These are phyloP conservation scores for Otocyon megalotis DNA, from an alignment of 2,113 vertebrate species.

Conservation along the genomic window DNA sequence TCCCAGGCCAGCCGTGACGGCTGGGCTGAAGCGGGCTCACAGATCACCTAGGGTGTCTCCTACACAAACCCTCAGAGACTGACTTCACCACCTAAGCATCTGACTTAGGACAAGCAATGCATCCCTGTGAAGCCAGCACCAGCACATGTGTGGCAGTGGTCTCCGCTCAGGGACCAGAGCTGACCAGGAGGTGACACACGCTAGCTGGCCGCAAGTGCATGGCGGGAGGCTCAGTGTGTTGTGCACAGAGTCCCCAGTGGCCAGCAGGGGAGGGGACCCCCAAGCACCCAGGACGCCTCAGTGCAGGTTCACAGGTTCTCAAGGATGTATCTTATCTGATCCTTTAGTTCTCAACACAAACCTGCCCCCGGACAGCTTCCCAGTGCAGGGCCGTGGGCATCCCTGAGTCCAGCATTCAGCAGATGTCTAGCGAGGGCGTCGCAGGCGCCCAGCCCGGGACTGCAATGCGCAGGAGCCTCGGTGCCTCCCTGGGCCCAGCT, in stretches of 20 bases:
- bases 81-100: not conserved
- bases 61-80: not conserved
- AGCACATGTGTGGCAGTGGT: not conserved
- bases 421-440: rapidly evolving
- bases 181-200: not conserved
- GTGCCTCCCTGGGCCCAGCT: not conserved
- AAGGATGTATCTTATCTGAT: not conserved
- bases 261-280: not conserved
- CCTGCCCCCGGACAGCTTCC: not conserved
- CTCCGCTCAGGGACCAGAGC: not conserved
- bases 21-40: not conserved
- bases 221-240: rapidly evolving
- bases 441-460: not conserved
- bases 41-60: not conserved
- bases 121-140: not conserved
- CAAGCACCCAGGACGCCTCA: rapidly evolving
- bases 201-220: not conserved
- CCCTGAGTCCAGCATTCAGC: not conserved
- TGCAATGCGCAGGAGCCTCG: not conserved
- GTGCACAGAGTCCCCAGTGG: not conserved
- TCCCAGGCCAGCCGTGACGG: not conserved
- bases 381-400: not conserved
- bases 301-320: not conserved
- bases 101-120: not conserved
- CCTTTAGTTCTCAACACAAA: not conserved